Conservation (phyloP, 2,113 vertebrate genomes). For the Peromyscus leucopus region DNA sequence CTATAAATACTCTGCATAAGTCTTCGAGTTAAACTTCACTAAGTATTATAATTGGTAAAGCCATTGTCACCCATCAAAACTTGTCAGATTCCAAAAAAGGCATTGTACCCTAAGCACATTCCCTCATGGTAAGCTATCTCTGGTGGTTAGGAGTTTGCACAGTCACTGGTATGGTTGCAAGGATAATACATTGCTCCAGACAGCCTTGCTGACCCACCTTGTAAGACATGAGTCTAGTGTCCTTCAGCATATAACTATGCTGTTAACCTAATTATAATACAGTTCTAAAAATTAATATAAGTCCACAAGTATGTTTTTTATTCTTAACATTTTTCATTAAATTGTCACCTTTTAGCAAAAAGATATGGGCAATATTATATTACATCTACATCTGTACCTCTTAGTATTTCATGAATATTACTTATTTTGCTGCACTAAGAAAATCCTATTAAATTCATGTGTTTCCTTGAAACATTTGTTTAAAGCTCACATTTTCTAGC, state of each 20-base stretch:
- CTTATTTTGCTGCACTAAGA: not conserved
- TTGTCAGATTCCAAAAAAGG: not conserved
- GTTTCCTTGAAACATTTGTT: not conserved
- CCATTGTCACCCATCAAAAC: slow-evolving; percentile 11
- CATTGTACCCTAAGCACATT: not conserved
- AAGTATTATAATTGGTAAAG: not conserved
- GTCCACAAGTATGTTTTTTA: not conserved
- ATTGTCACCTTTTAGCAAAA: slow-evolving; percentile 29
- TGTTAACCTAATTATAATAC: slow-evolving; percentile 11
- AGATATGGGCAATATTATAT: not conserved
- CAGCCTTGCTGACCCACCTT: not conserved
- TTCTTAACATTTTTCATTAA: not conserved
- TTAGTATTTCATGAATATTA: not conserved
- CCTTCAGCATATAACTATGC: not conserved
- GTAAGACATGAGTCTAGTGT: slow-evolving; percentile 13
- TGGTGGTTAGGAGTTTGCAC: not conserved
- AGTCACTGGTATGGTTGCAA: not conserved
- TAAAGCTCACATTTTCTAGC: slow-evolving; percentile 6
- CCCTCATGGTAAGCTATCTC: not conserved
- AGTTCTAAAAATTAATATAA: not conserved
- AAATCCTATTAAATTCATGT: not conserved
- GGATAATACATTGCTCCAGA: not conserved
- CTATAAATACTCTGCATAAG: not conserved
- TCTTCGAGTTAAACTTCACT: slow-evolving; percentile 20
- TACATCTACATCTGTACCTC: not conserved